Conservation (phyloP, 2,888 invertebrate genomes). For the Caenorhabditis sp. region DNA sequence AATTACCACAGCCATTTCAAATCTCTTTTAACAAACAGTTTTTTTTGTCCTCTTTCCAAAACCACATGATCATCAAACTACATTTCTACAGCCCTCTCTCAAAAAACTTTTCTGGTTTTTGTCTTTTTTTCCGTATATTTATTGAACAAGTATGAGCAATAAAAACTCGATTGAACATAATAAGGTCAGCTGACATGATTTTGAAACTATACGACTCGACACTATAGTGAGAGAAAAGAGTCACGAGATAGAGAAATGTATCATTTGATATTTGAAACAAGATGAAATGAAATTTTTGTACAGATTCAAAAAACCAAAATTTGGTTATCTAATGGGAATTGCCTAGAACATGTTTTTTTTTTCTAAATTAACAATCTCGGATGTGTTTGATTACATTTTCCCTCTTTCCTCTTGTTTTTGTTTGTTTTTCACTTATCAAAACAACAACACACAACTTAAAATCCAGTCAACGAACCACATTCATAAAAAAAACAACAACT, state of each 20-base stretch:
- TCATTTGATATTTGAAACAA: not conserved
- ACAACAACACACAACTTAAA: not conserved
- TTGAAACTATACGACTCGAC: not conserved
- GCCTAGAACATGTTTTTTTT: too few relatives aligned
- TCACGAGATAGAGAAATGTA: not conserved
- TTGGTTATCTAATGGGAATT: too few relatives aligned
- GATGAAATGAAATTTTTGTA: not conserved
- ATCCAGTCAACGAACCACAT: not conserved
- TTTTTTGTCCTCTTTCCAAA: not conserved
- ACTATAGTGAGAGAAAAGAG: not conserved
- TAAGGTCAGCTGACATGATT: not conserved
- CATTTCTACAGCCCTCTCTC: not conserved
- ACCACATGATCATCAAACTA: not conserved
- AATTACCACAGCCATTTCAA: not conserved
- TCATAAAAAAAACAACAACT: conserved; percentile 16
- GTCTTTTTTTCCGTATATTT: not conserved
- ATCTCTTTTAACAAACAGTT: not conserved
- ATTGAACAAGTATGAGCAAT: not conserved
- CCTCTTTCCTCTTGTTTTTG: not conserved
- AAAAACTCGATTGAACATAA: not conserved
- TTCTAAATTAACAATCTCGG: too few relatives aligned
- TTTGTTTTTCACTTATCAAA: not conserved
- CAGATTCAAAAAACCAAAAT: not conserved
- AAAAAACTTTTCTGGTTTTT: too few relatives aligned
- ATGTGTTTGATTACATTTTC: too few relatives aligned